These are phyloP conservation scores for Rutilus rutilus DNA, from an alignment of 2,113 vertebrate species.

Conservation along the genomic window DNA sequence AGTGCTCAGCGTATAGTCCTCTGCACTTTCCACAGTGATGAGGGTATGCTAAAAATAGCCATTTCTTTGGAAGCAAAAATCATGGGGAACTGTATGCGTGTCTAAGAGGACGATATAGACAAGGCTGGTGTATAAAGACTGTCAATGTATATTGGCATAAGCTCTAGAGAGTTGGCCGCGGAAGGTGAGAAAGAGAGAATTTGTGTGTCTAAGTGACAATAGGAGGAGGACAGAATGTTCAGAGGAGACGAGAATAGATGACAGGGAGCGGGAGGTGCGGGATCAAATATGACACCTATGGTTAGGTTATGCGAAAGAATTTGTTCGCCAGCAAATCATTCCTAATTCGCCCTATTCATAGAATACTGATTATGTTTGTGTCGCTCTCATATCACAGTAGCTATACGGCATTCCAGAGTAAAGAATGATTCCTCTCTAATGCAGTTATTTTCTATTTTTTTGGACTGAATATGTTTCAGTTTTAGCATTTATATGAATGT, in stretches of 20 bases:
- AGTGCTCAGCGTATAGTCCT: constrained; percentile 64
- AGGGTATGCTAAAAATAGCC: constrained; percentile 71
- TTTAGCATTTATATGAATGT: background rate
- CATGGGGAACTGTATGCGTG: constrained; percentile 46
- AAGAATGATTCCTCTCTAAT: background rate
- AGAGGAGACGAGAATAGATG: constrained; percentile 51
- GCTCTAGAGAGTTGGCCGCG: constrained; percentile 15
- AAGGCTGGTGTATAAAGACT: constrained; percentile 34
- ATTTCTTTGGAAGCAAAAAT: constrained; percentile 61
- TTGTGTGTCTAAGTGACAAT: background rate
- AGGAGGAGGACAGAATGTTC: constrained; percentile 43
- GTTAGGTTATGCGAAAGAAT: constrained; percentile 18
- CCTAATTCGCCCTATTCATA: background rate
- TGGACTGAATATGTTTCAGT: background rate
- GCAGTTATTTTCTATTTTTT: no score
- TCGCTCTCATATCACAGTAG: background rate
- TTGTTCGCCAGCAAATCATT: constrained; percentile 6
- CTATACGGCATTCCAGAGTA: background rate
- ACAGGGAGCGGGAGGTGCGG: constrained; percentile 44
- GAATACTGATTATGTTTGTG: constrained; percentile 7
- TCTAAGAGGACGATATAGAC: constrained; percentile 11
- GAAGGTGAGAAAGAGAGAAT: background rate
- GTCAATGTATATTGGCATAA: constrained; percentile 19
- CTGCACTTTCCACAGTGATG: constrained; percentile 64
- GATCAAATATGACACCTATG: constrained; percentile 49